Percentiles rank a stretch among this genome's conserved stretches.
Evolutionary conservation across 2,797 vertebrate genomes (phyloP).

Genomic region (Galaxias olidus): DNA sequence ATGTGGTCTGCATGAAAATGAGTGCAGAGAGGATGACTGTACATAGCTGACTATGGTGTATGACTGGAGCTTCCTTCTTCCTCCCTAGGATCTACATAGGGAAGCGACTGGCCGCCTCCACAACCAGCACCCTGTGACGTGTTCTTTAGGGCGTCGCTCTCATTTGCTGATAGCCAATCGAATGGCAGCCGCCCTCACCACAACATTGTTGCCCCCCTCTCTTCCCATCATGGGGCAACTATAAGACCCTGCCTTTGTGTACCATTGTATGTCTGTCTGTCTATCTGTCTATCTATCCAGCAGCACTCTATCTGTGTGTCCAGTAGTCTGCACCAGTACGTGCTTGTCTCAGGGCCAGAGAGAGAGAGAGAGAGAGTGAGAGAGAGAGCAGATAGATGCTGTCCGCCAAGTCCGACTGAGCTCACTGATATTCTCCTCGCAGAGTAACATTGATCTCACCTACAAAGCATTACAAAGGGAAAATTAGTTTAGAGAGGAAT

Average conservation of each 20-base stretch:
- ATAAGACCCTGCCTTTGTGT: slow-evolving; percentile 38
- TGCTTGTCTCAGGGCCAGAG: background rate
- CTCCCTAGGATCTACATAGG: slow-evolving; percentile 77
- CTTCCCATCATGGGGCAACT: slow-evolving; percentile 44
- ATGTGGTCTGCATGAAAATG: background rate
- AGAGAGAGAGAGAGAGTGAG: background rate
- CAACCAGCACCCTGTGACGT: slow-evolving; percentile 73
- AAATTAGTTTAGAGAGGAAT: slow-evolving; percentile 10
- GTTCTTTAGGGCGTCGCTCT: slow-evolving; percentile 32
- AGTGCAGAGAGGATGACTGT: too few species aligned
- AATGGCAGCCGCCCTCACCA: slow-evolving; percentile 47
- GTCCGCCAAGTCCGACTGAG: slow-evolving; percentile 57
- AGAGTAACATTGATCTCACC: slow-evolving; percentile 59
- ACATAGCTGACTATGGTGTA: too few species aligned
- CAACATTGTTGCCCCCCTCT: slow-evolving; percentile 39
- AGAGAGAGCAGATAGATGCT: slow-evolving; percentile 43
- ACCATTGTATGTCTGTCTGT: slow-evolving; percentile 8
- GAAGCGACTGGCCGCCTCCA: slow-evolving; percentile 74
- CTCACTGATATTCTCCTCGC: slow-evolving; percentile 55
- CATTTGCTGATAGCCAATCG: slow-evolving; percentile 48
- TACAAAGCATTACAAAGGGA: slow-evolving; percentile 40
- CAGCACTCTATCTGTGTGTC: slow-evolving; percentile 2
- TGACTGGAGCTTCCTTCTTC: background rate
- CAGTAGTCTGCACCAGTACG: slow-evolving; percentile 26
- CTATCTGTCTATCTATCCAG: slow-evolving; percentile 4